Percentiles rank a stretch among this genome's conserved stretches.
These are phyloP conservation scores for Casuarius casuarius DNA, from an alignment of 2,113 vertebrate genomes.

Conservation along the genomic window DNA sequence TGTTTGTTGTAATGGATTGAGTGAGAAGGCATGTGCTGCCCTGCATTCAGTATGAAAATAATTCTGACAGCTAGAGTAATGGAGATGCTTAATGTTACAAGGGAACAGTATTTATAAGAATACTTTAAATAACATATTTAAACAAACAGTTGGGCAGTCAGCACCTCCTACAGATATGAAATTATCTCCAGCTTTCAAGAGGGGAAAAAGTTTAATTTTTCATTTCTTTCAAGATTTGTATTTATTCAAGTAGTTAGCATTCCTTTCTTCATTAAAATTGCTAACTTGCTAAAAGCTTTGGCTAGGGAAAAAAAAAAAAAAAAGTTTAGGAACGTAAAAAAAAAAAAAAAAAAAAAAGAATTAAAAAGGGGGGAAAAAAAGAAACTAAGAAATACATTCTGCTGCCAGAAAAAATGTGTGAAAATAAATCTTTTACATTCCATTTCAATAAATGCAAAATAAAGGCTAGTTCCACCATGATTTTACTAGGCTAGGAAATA, in stretches of 20 bases:
- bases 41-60: background rate
- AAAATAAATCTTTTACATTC: slow-evolving; percentile 1
- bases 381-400: background rate
- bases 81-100: background rate
- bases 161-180: slow-evolving; percentile 24
- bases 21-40: background rate
- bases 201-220: slow-evolving; percentile 21
- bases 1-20: background rate
- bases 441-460: slow-evolving; percentile 8
- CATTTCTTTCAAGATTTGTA: background rate
- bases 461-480: background rate
- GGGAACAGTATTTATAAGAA: slow-evolving; percentile 20
- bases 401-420: background rate
- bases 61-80: background rate
- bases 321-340: too few species aligned
- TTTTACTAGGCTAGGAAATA: background rate
- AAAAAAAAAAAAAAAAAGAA: background rate
- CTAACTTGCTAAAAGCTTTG: background rate
- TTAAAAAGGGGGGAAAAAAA: background rate
- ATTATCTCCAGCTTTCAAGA: slow-evolving; percentile 26
- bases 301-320: background rate
- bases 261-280: background rate
- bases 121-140: slow-evolving; percentile 21
- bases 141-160: slow-evolving; percentile 17
- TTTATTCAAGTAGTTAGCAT: background rate